phyloP scores from a whole-genome alignment of 2,888 invertebrate species.

The Siphonodentalium dalli region DNA sequence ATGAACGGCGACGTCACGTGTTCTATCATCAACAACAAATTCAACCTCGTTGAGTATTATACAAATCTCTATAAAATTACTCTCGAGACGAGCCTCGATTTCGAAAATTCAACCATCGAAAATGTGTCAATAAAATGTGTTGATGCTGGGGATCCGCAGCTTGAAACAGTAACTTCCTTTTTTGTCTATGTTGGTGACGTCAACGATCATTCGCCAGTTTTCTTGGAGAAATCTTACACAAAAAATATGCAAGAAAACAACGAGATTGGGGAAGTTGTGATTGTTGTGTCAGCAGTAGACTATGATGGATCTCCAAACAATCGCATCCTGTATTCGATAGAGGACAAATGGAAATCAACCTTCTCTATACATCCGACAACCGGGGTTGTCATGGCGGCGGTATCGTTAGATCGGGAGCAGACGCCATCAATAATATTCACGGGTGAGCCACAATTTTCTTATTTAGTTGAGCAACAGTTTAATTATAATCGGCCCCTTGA shows the following conservation, averaged over 20 bases:
- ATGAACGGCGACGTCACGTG: slow-evolving; percentile 51
- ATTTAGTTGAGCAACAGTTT: no score
- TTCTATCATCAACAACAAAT: slow-evolving; percentile 35
- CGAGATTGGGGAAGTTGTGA: slow-evolving; percentile 39
- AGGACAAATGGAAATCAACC: slow-evolving; percentile 84
- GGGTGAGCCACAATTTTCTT: no score
- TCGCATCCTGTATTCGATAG: slow-evolving; percentile 68
- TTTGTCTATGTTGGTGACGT: slow-evolving; percentile 50
- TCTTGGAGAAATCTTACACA: slow-evolving; percentile 40
- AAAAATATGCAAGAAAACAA: slow-evolving; percentile 51
- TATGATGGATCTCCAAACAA: slow-evolving; percentile 47
- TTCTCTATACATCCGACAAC: no score
- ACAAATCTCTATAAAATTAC: slow-evolving; percentile 39
- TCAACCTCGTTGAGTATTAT: slow-evolving; percentile 32
- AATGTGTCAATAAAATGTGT: slow-evolving; percentile 48
- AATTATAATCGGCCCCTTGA: no score
- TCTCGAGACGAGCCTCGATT: slow-evolving; percentile 44
- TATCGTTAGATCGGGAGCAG: no score
- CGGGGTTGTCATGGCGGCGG: no score
- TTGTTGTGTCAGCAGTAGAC: slow-evolving; percentile 75
- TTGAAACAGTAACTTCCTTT: slow-evolving; percentile 42
- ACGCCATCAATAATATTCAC: no score
- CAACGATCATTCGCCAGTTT: slow-evolving; percentile 56
- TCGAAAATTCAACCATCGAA: slow-evolving; percentile 45
- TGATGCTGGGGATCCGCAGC: slow-evolving; percentile 52